Percentiles rank a stretch among this genome's conserved stretches.
Evolutionary conservation across 2,888 invertebrate species (phyloP).

Genomic region (Apotomis turbidana): DNA sequence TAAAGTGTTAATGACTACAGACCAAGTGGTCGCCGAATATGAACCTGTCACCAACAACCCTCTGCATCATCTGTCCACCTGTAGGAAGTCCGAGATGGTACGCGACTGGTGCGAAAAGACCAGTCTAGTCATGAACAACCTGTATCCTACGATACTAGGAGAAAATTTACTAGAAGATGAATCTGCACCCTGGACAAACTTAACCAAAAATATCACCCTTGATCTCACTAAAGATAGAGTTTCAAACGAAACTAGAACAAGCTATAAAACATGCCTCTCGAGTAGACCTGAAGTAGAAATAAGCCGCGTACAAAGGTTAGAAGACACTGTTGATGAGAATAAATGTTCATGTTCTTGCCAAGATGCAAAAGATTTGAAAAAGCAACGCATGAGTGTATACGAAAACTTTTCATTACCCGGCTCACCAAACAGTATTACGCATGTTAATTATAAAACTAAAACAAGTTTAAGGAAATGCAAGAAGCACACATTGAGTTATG

Average conservation of each 20-base stretch:
- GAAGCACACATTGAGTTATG: constrained; percentile 40
- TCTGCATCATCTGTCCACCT: constrained; percentile 52
- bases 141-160: constrained; percentile 74
- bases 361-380: constrained; percentile 46
- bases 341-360: constrained; percentile 45
- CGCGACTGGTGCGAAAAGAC: constrained; percentile 76
- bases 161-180: constrained; percentile 70
- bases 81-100: constrained; percentile 73
- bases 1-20: constrained; percentile 85
- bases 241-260: constrained; percentile 56
- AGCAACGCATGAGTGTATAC: constrained; percentile 65
- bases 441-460: constrained; percentile 72
- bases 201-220: constrained; percentile 58
- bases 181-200: constrained; percentile 59
- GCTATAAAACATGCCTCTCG: constrained; percentile 69
- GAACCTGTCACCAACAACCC: constrained; percentile 65
- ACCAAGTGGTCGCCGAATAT: constrained; percentile 85
- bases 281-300: constrained; percentile 61
- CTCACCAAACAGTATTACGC: constrained; percentile 70
- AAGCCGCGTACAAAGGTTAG: constrained; percentile 65
- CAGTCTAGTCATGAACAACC: constrained; percentile 69
- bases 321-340: constrained; percentile 56
- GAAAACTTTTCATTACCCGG: constrained; percentile 76
- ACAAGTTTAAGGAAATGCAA: constrained; percentile 62
- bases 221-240: constrained; percentile 58